Evolutionary conservation across 64 coral and sea anemone genomes (phyloP).

Genomic region (Trachythela sp.): DNA sequence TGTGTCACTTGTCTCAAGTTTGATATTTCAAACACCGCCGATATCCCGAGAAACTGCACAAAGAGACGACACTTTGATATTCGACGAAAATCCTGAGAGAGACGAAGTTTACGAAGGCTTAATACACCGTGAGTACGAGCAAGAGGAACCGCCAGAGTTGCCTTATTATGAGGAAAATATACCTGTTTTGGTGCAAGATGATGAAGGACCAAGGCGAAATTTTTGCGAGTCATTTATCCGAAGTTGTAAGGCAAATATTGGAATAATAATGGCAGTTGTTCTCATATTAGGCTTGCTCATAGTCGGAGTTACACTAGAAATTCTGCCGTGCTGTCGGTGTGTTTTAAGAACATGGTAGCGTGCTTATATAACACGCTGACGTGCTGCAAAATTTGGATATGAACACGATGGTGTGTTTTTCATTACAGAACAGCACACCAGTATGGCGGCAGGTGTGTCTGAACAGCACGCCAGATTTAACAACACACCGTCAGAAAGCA

Average conservation of each 20-base stretch:
- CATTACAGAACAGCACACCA: too few species aligned
- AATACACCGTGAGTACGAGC: background rate
- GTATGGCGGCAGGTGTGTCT: too few species aligned
- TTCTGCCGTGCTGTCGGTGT: too few species aligned
- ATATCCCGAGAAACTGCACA: background rate
- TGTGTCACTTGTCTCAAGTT: background rate
- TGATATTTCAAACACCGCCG: background rate
- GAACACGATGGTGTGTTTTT: too few species aligned
- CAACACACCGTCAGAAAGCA: too few species aligned
- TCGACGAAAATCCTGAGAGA: background rate
- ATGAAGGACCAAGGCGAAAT: background rate
- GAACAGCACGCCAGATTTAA: too few species aligned
- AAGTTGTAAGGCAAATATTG: background rate
- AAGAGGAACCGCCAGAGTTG: background rate
- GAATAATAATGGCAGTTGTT: background rate
- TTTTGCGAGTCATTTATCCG: background rate
- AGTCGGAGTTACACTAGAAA: background rate
- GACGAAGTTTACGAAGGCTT: background rate
- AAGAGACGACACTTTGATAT: background rate
- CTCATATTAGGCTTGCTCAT: background rate
- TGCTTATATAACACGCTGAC: too few species aligned
- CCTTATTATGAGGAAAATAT: background rate
- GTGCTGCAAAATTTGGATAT: too few species aligned
- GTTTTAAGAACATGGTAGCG: too few species aligned
- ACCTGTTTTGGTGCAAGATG: background rate